These are phyloP conservation scores for Alligator mississippiensis DNA, from an alignment of 2,113 vertebrate genomes.

Conservation along the genomic window DNA sequence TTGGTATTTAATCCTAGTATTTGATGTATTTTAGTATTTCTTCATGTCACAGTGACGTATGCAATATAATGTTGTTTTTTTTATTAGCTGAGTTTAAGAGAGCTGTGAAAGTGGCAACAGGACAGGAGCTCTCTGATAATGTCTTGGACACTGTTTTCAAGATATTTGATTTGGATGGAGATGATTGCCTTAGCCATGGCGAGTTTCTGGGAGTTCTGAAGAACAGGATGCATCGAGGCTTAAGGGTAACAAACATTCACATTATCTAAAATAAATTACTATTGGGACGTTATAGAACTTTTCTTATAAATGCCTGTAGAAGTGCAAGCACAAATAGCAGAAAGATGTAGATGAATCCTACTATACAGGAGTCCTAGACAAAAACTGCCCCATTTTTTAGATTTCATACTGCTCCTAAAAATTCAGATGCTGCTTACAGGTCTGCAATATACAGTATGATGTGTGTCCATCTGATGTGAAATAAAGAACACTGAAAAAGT, in stretches of 20 bases:
- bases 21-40: background rate
- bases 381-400: background rate
- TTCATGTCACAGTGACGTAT: conserved; percentile 6
- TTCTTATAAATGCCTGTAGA: background rate
- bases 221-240: conserved; percentile 91
- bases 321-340: background rate
- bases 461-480: background rate
- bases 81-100: conserved; percentile 92
- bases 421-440: background rate
- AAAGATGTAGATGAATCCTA: background rate
- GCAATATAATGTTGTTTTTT: conserved; percentile 43
- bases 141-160: conserved; percentile 96
- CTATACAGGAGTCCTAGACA: background rate
- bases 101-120: conserved; percentile 94
- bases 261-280: background rate
- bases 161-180: conserved; percentile 96
- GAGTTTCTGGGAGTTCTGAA: conserved; percentile 94
- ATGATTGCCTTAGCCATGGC: conserved; percentile 93
- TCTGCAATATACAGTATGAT: background rate
- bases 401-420: background rate
- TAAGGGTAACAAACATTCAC: conserved; percentile 84
- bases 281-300: background rate
- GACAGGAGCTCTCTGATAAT: conserved; percentile 92
- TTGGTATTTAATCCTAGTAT: background rate
- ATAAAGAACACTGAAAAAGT: background rate